These are phyloP conservation scores for Lasioglossum vierecki DNA, from an alignment of 2,888 invertebrate species.

Conservation along the genomic window DNA sequence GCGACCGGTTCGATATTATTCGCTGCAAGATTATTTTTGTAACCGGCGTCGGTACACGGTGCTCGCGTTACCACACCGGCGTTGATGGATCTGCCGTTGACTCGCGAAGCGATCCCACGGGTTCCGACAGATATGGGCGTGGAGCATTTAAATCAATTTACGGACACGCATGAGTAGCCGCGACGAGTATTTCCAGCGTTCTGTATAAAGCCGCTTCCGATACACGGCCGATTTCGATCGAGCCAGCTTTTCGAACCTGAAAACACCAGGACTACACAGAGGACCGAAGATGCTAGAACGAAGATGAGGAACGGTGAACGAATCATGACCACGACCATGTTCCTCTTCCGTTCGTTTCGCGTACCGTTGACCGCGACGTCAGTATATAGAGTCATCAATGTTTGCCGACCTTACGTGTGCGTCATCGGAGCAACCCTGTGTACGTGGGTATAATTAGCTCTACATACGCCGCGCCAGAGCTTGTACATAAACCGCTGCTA, in stretches of 20 bases:
- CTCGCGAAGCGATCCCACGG: constrained; percentile 60
- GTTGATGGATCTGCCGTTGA: constrained; percentile 57
- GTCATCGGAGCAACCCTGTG: constrained; percentile 68
- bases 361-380: constrained; percentile 16
- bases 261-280: background rate
- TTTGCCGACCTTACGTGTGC: constrained; percentile 65
- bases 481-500: constrained; percentile 49
- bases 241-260: background rate
- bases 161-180: constrained; percentile 63
- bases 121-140: constrained; percentile 59
- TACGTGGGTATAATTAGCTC: constrained; percentile 69
- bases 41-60: constrained; percentile 37
- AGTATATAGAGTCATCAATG: constrained; percentile 63
- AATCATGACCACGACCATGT: background rate
- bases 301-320: background rate
- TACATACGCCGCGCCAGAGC: constrained; percentile 42
- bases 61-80: constrained; percentile 48
- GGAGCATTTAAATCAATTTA: constrained; percentile 71
- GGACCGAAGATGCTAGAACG: background rate
- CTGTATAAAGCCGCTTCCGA: constrained; percentile 41
- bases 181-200: constrained; percentile 53
- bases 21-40: constrained; percentile 42
- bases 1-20: constrained; percentile 53
- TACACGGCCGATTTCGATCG: constrained; percentile 24
- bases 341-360: background rate